Base-by-base conservation (phyloP, 2,113 vertebrate species). In the Grallaria varia region DNA sequence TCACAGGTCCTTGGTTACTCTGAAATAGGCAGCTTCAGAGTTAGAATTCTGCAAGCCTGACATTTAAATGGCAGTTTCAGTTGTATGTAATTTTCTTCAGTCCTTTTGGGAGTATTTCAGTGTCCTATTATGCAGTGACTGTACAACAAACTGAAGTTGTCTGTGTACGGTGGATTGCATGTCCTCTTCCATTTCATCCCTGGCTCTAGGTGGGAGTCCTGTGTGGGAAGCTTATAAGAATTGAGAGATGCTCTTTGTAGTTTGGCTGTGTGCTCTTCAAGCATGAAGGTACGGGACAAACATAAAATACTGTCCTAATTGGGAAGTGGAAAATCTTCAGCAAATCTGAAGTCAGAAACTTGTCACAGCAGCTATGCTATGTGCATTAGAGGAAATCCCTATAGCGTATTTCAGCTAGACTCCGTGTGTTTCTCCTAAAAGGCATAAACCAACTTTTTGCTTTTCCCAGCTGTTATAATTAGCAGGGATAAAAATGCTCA, bases 41-140 rank as follows among this genome's bases (percentile, higher is more conserved):
- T 27, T 71, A 50, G 59, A 89, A 91, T 91, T 91, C 85, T 90
- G 82, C 75, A 69, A 63, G 72, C n/a, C 75, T 96, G 87, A 93
- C 75, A 88, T 95, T 96, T 93, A 93, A 96, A 91, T 94, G 87
- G 91, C 78, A 91, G 71, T 60, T 96, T 83, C 53, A 67, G 45
- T 91, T 95, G 72, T 73, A 24, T 77, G 84, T 49, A 83, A 74
- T 93, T 91, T 93, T 84, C 78, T 85, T 79, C 45, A 23, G 58
- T 82, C 93, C 77, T 94, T 92, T 68, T 44, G 62, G 89, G 81
- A 90, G 71, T 79, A 24, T 80, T 96, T 96, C 55, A 77, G 71
- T 74, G 89, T 79, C 78, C 87, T 77, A 2, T 82, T 96, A 59
- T 8, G 20, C 59, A 55, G 87, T 35, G 75, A 80, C 74, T 83